Percentiles rank a stretch among this genome's conserved stretches.
Evolutionary conservation across 1,140 invertebrate genomes (phyloP).

Genomic region (Euschistus heros): DNA sequence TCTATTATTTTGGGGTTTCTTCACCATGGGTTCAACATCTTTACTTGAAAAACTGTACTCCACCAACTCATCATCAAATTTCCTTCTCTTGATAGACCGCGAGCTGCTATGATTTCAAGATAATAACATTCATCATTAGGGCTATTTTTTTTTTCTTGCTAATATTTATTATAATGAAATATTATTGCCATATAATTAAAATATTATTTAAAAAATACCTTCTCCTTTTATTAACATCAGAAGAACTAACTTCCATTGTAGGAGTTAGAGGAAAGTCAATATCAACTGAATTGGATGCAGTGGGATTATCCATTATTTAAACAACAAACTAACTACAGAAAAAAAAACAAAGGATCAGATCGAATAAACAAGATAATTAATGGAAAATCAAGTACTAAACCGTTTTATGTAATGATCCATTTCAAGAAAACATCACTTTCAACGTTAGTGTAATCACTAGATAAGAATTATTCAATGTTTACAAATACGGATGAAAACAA

Average conservation of each 20-base stretch:
- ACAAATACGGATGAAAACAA: too few relatives aligned
- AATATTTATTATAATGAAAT: neutral
- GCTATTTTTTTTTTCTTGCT: too few relatives aligned
- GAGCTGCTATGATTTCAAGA: conserved; percentile 55
- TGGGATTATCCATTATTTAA: conserved; percentile 6
- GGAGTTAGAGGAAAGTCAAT: conserved; percentile 22
- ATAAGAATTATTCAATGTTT: too few relatives aligned
- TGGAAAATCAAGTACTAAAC: too few relatives aligned
- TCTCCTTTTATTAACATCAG: conserved; percentile 22
- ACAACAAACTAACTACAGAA: neutral
- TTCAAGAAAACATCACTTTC: too few relatives aligned
- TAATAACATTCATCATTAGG: conserved; percentile 15
- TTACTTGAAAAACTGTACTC: conserved; percentile 42
- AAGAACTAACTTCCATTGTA: conserved; percentile 18
- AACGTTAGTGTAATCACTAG: too few relatives aligned
- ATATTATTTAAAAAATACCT: conserved; percentile 15
- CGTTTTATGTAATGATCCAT: too few relatives aligned
- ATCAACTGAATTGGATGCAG: conserved; percentile 13
- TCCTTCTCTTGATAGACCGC: conserved; percentile 84
- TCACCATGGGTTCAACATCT: conserved; percentile 17
- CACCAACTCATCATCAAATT: conserved; percentile 95
- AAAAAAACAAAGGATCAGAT: too few relatives aligned
- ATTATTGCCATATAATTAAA: neutral
- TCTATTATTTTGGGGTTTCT: conserved; percentile 14
- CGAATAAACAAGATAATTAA: too few relatives aligned